Evolutionary conservation across 2,888 invertebrate genomes (phyloP), one percentile per base, ranked within the genome.

Genomic region (Orthosia gracilis): DNA sequence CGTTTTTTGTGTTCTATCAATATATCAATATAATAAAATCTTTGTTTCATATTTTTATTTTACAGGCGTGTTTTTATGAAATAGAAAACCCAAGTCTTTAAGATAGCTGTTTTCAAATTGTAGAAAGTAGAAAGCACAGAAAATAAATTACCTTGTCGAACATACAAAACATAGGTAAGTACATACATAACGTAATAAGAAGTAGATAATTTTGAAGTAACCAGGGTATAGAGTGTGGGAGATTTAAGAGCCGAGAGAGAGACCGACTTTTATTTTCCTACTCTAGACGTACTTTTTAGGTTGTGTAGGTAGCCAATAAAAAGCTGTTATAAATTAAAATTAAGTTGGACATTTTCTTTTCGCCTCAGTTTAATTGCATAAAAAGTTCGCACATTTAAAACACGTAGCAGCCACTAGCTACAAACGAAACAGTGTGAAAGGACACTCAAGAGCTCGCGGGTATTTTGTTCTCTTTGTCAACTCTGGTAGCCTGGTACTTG

Each of bases 381-480:
- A 61, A 82, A 77, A 67, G 17, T 79, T 57, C 49, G 65, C 58
- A 63, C 50, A 64, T 67, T 67, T 78, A 65, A 57, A 73, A 68
- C 67, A 69, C 68, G 52, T 68, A 80, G 55, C 68, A 70, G 66
- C 68, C 67, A 54, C 84, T 84, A 69, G 89, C 85, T 83, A 83
- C 90, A 88, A 87, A 86, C 82, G 83, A 80, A 85, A 83, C 86
- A 78, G 85, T 80, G 87, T 88, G 88, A 88, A 93, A 93, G 94
- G 94, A 94, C 91, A 82, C 91, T 93, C 91, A 82, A 90, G 91
- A 88, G 90, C 83, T 82, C 85, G 83, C 78, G 81, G 78, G 84
- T 87, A 89, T 88, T 88, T 87, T 89, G 87, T 86, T 84, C 90
- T 91, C 93, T 93, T 93, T 92, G 93, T 94, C 90, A 91, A 86